Conservation (phyloP, 2,797 vertebrate genomes). For the Galagoides demidoff region DNA sequence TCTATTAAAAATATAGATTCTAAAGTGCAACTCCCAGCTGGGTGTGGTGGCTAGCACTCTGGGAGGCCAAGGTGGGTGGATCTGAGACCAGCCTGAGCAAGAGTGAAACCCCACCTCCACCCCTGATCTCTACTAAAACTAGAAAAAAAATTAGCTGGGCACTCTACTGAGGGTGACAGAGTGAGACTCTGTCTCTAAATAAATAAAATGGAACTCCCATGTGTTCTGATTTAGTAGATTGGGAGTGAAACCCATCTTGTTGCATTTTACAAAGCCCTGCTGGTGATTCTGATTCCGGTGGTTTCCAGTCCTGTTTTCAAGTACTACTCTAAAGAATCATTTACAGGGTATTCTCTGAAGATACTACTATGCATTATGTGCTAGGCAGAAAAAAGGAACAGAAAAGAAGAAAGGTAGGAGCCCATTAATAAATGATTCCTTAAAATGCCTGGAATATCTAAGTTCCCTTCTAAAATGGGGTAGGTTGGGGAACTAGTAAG, state of each 20-base stretch:
- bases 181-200: too few relatives aligned
- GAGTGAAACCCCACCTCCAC: too few relatives aligned
- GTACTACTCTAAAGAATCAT: background rate
- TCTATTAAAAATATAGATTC: background rate
- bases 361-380: background rate
- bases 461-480: slow-evolving; percentile 18
- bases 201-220: background rate
- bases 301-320: background rate
- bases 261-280: background rate
- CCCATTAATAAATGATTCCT: slow-evolving; percentile 8
- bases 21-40: background rate
- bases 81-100: too few relatives aligned
- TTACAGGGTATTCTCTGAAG: background rate
- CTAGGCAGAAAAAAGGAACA: background rate
- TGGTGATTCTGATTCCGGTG: background rate
- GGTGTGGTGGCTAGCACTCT: too few relatives aligned
- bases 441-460: background rate
- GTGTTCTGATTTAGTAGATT: background rate
- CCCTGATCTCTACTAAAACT: too few relatives aligned
- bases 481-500: background rate
- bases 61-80: too few relatives aligned
- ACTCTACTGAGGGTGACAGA: too few relatives aligned
- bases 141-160: too few relatives aligned
- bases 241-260: background rate
- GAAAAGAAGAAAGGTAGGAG: background rate